Percentiles rank a stretch among this genome's conserved stretches.
These are phyloP conservation scores for Papilio glaucus DNA, from an alignment of 1,140 invertebrate species.

Conservation along the genomic window DNA sequence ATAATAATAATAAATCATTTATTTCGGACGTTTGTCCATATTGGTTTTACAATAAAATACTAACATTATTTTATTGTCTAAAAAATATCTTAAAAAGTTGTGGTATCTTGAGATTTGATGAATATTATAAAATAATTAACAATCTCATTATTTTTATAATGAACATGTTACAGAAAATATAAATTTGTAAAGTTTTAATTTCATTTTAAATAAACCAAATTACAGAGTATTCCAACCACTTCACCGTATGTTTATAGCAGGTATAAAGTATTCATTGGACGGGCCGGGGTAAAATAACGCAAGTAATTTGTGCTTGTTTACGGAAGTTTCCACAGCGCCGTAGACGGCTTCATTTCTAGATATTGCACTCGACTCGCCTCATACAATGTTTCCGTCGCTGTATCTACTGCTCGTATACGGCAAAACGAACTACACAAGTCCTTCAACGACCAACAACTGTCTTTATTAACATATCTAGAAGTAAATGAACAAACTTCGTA, in stretches of 20 bases:
- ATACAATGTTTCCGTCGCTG: conserved; percentile 25
- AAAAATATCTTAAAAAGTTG: too few species aligned
- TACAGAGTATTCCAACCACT: neutral
- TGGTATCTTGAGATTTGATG: too few species aligned
- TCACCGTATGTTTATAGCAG: neutral
- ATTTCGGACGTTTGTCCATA: too few species aligned
- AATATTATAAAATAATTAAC: too few species aligned
- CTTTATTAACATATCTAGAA: conserved; percentile 17
- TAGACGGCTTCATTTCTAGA: conserved; percentile 53
- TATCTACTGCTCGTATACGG: conserved; percentile 37
- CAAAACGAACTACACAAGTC: conserved; percentile 25
- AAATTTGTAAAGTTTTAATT: neutral
- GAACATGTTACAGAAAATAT: neutral
- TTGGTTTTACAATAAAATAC: too few species aligned
- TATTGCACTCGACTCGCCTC: conserved; percentile 45
- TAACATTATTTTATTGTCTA: too few species aligned
- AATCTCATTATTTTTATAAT: too few species aligned
- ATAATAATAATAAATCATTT: too few species aligned
- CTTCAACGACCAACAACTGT: neutral
- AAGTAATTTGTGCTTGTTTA: conserved; percentile 51
- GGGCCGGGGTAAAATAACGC: conserved; percentile 37
- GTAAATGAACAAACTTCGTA: neutral
- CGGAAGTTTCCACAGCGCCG: conserved; percentile 46
- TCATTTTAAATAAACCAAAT: neutral
- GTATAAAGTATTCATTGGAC: conserved; percentile 1